Evolutionary conservation across 2,888 invertebrate species (phyloP).

Genomic region (Agrochola circellaris): DNA sequence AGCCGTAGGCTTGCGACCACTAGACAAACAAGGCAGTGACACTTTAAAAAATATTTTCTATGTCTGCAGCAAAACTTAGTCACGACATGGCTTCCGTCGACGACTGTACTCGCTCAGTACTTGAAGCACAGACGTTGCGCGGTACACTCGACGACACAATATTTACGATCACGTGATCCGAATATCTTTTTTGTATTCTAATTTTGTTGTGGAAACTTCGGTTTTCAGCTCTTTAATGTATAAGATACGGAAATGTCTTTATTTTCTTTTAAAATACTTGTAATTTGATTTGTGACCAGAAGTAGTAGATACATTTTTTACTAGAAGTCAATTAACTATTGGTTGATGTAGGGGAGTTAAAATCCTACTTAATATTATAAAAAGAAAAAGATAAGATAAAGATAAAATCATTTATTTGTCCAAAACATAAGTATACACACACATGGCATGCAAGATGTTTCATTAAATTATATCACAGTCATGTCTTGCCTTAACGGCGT

Average conservation of each 20-base stretch:
- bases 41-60: slow-evolving; percentile 3
- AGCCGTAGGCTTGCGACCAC: too few relatives aligned
- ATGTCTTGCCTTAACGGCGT: too few relatives aligned
- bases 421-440: too few relatives aligned
- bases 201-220: slow-evolving; percentile 46
- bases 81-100: slow-evolving; percentile 43
- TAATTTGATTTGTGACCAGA: background rate
- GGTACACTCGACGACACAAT: slow-evolving; percentile 61
- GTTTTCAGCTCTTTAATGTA: slow-evolving; percentile 33
- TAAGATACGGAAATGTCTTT: slow-evolving; percentile 3
- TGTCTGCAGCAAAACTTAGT: slow-evolving; percentile 39
- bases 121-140: slow-evolving; percentile 23
- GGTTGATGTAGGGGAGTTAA: too few relatives aligned
- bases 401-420: too few relatives aligned
- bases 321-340: background rate
- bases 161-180: slow-evolving; percentile 67
- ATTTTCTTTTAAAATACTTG: slow-evolving; percentile 1
- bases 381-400: too few relatives aligned
- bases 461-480: too few relatives aligned
- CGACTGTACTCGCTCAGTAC: slow-evolving; percentile 51
- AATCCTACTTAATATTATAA: too few relatives aligned
- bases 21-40: too few relatives aligned
- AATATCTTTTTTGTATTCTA: slow-evolving; percentile 39
- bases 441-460: too few relatives aligned
- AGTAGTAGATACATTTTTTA: background rate